A percentile compares a stretch with the other conserved stretches of the same genome.
Evolutionary conservation across 2,797 vertebrate genomes (phyloP).

Genomic region (Amblyraja radiata): DNA sequence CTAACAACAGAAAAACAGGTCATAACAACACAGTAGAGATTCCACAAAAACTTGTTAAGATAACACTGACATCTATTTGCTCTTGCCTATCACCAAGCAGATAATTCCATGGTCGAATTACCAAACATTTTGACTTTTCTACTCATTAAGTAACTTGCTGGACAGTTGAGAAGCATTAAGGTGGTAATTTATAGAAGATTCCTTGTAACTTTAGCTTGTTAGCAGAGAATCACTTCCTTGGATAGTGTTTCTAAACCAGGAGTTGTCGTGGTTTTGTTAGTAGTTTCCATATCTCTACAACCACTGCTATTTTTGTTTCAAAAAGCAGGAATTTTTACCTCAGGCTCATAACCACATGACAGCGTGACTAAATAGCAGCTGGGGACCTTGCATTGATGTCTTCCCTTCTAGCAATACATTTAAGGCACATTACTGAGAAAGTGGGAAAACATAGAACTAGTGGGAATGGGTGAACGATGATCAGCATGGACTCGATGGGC

Average conservation of each 20-base stretch:
- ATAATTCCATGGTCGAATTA: not conserved
- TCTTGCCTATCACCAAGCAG: not conserved
- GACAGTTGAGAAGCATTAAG: not conserved
- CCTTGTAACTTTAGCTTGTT: not conserved
- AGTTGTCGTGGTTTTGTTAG: not conserved
- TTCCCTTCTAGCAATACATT: not conserved
- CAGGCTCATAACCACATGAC: not conserved
- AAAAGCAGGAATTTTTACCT: not conserved
- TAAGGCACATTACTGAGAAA: not conserved
- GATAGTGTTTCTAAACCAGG: not conserved
- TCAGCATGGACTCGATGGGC: no score
- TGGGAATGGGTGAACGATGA: not conserved
- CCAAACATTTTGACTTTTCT: not conserved
- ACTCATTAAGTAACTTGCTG: not conserved
- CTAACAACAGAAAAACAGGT: not conserved
- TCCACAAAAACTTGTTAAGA: not conserved
- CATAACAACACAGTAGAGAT: not conserved
- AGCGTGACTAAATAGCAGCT: not conserved
- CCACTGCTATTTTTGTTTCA: not conserved
- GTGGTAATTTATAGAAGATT: not conserved
- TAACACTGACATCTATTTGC: not conserved
- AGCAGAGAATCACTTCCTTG: not conserved
- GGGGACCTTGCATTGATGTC: not conserved
- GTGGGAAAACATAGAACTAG: no score
- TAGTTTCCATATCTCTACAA: not conserved